phyloP scores from a whole-genome alignment of 2,113 vertebrate genomes.

The Hiodon alosoides region DNA sequence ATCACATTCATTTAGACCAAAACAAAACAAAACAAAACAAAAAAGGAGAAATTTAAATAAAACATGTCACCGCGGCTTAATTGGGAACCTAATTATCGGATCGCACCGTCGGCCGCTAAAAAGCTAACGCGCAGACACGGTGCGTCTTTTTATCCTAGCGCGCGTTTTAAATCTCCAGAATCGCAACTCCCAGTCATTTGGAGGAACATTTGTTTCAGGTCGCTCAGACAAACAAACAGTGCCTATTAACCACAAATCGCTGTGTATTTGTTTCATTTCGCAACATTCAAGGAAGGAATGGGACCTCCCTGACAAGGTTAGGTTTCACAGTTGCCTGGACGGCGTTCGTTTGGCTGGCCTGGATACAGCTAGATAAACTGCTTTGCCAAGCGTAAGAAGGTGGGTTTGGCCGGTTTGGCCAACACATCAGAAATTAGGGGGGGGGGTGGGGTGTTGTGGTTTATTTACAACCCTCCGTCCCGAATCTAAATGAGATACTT shows the following conservation, averaged over 20 bases:
- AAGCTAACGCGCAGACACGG: background rate
- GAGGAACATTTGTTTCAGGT: constrained; percentile 20
- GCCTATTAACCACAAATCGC: too few species aligned
- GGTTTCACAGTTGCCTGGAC: background rate
- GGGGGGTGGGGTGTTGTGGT: constrained; percentile 1
- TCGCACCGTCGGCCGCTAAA: constrained; percentile 15
- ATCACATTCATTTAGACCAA: constrained; percentile 43
- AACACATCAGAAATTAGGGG: background rate
- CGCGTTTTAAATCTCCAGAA: constrained; percentile 37
- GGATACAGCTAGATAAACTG: too few species aligned
- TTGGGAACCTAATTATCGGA: constrained; percentile 49
- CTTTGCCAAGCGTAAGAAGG: background rate
- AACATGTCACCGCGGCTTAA: constrained; percentile 44
- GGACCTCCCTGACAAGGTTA: background rate
- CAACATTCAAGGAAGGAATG: too few species aligned
- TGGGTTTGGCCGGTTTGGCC: background rate
- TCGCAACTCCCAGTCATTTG: constrained; percentile 35
- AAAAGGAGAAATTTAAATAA: constrained; percentile 47
- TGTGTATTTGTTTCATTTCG: too few species aligned
- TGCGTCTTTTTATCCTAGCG: too few species aligned
- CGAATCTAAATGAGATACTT: constrained; percentile 60
- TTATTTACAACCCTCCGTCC: constrained; percentile 61
- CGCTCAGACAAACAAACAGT: background rate
- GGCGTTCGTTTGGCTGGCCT: too few species aligned
- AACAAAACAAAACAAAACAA: constrained; percentile 48